Evolutionary conservation across 2,113 vertebrate species (phyloP), one percentile per base, ranked within the genome.

Genomic region (Morone chrysops): DNA sequence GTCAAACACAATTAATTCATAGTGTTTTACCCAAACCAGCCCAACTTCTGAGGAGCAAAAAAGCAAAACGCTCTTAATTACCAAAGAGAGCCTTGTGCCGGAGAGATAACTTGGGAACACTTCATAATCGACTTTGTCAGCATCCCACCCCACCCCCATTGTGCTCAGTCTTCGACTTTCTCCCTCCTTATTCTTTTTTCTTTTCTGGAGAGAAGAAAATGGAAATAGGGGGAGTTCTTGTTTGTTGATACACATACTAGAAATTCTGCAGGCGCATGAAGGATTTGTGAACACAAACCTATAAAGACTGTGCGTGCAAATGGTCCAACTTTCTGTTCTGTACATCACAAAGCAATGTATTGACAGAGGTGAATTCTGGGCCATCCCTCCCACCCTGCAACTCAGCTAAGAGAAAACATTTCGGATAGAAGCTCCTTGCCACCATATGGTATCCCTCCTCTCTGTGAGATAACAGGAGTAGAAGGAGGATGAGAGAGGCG

Each of bases 1-100:
- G 91, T 92, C 91, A 92, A 85, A 89, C 86, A 60, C 70, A 89
- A 91, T 94, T 93, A 92, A 90, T 90, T 92, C 78, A 89, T 70
- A 48, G 59, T 74, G 66, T 86, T 89, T 70, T 66, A 43, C 71
- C 61, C 47, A 53, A 86, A 88, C 70, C 75, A 69, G 79, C 81
- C 83, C 67, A 75, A 90, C 88, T 91, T 89, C 53, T 70, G 72
- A 80, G 90, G 60, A 82, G 60, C 70, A 51, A 81, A 92, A 85
- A 82, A 87, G 86, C 87, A 83, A 86, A 91, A 87, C 50, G 59
- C 71, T 83, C 81, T 89, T 93, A 92, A 95, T 95, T 93, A 94
- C 91, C 78, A 87, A 88, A 86, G 84, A 91, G 81, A 84, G 87
- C 54, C 86, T 80, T 87, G 93, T 75, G 81, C 90, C 36, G 68